Evolutionary conservation across 2,797 vertebrate genomes (phyloP).

Genomic region (Muraenolepis orangiensis): DNA sequence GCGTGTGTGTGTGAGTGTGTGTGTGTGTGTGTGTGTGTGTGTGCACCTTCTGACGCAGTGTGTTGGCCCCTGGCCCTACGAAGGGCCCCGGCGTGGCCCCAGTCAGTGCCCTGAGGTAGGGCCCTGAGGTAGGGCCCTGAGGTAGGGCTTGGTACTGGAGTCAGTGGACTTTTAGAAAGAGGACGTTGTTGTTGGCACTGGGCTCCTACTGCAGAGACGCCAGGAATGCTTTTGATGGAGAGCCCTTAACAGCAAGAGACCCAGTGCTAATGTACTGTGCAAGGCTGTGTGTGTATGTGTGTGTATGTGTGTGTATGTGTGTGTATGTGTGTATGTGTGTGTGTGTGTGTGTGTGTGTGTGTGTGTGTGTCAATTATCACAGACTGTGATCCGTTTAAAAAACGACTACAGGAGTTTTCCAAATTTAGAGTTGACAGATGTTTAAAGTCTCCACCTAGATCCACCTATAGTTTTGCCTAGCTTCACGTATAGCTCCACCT

Average conservation of each 20-base stretch:
- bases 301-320: neutral
- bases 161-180: neutral
- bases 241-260: constrained; percentile 59
- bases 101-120: neutral
- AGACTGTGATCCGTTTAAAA: neutral
- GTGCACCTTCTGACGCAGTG: no score
- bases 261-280: constrained; percentile 47
- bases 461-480: no score
- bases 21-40: no score
- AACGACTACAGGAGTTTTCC: neutral
- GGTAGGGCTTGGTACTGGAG: neutral
- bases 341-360: neutral
- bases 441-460: neutral
- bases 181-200: constrained; percentile 64
- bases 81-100: no score
- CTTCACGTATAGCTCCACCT: no score
- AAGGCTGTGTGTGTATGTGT: constrained; percentile 22
- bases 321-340: neutral
- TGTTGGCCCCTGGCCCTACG: neutral
- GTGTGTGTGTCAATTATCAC: neutral
- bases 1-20: no score
- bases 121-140: neutral
- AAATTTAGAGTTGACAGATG: neutral
- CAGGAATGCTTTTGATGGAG: constrained; percentile 68
- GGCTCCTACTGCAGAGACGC: constrained; percentile 51